These are phyloP conservation scores for Chalcosyrphus nemorum DNA, from an alignment of 2,888 invertebrate species.

Conservation along the genomic window DNA sequence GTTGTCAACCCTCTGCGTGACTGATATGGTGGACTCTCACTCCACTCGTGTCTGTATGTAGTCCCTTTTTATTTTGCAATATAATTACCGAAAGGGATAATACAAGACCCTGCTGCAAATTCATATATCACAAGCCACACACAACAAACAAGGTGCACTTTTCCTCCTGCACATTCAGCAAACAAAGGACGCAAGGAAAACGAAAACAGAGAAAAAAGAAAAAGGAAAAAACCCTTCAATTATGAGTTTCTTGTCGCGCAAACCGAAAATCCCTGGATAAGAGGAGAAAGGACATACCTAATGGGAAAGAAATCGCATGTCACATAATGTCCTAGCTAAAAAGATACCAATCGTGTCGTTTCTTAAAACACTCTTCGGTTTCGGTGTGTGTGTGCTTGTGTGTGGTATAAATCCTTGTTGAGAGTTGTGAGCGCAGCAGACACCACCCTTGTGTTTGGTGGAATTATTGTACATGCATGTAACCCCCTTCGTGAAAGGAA, in stretches of 20 bases:
- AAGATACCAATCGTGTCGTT: constrained; percentile 32
- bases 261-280: not conserved
- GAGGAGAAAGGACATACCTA: not conserved
- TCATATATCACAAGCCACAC: too few relatives aligned
- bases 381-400: too few relatives aligned
- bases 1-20: too few relatives aligned
- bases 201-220: constrained; percentile 1
- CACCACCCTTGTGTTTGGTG: constrained; percentile 49
- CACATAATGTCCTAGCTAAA: constrained; percentile 49
- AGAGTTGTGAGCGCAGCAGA: constrained; percentile 43
- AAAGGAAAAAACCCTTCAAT: constrained; percentile 33
- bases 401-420: not conserved
- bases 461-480: constrained; percentile 26
- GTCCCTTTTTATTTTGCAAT: too few relatives aligned
- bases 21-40: too few relatives aligned
- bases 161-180: too few relatives aligned
- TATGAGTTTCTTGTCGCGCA: not conserved
- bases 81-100: too few relatives aligned
- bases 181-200: too few relatives aligned
- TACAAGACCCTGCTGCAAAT: too few relatives aligned
- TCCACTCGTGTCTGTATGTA: too few relatives aligned
- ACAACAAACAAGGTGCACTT: too few relatives aligned
- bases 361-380: not conserved
- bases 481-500: not conserved
- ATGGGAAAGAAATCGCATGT: constrained; percentile 62